phyloP scores from a whole-genome alignment of 2,888 invertebrate species.

The Drosophila infuscata region DNA sequence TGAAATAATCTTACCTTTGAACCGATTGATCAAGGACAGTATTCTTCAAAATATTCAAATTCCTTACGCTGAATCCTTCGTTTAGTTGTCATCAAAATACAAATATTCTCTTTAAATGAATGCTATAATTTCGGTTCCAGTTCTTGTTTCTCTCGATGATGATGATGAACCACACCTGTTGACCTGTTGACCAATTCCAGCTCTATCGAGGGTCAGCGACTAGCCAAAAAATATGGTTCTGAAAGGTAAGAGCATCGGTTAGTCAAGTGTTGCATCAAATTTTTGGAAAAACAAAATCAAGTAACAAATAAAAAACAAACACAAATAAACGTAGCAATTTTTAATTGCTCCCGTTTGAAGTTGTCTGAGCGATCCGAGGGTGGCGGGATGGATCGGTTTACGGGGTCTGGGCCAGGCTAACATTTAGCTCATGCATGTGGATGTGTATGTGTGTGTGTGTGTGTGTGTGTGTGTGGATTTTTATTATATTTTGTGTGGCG shows the following conservation, averaged over 20 bases:
- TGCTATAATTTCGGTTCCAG: background rate
- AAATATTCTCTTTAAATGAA: background rate
- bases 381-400: conserved; percentile 38
- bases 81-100: background rate
- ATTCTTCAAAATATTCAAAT: background rate
- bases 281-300: conserved; percentile 12
- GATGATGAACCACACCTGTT: background rate
- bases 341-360: conserved; percentile 73
- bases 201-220: background rate
- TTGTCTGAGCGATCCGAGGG: conserved; percentile 42
- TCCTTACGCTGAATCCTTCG: background rate
- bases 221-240: background rate
- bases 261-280: conserved; percentile 43
- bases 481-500: conserved; percentile 67
- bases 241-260: conserved; percentile 25
- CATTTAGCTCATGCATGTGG: conserved; percentile 33
- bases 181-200: background rate
- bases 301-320: conserved; percentile 23
- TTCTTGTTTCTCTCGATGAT: background rate
- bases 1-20: background rate
- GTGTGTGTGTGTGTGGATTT: conserved; percentile 43
- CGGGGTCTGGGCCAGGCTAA: conserved; percentile 48
- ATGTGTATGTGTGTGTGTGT: conserved; percentile 21
- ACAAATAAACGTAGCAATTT: conserved; percentile 64
- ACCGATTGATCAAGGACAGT: background rate